Evolutionary conservation across 2,113 vertebrate genomes (phyloP).

Genomic region (Aspiorhynchus laticeps): DNA sequence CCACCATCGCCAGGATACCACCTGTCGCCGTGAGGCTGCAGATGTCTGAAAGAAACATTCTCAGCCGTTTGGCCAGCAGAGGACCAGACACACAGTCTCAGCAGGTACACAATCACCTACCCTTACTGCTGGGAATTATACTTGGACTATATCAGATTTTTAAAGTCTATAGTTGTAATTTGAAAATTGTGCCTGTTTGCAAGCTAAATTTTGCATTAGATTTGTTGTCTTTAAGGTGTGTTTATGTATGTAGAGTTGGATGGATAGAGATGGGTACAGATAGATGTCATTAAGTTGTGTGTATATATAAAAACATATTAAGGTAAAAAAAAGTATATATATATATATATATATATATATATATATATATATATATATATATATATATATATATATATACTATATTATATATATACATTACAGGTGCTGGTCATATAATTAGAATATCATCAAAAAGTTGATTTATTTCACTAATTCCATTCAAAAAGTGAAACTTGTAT

Average conservation of each 20-base stretch:
- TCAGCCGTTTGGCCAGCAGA: conserved; percentile 93
- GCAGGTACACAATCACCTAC: conserved; percentile 74
- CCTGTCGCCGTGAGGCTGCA: conserved; percentile 93
- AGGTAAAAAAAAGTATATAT: too few relatives aligned
- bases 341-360: too few relatives aligned
- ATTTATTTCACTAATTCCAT: too few relatives aligned
- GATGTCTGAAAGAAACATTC: conserved; percentile 97
- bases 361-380: too few relatives aligned
- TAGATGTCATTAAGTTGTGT: neutral
- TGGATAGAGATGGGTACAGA: too few relatives aligned
- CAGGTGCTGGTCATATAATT: too few relatives aligned
- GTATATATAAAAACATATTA: too few relatives aligned
- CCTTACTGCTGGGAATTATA: neutral
- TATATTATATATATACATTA: too few relatives aligned
- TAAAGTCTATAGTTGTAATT: neutral
- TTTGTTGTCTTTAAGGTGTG: neutral
- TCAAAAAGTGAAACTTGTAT: too few relatives aligned
- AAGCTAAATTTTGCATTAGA: neutral
- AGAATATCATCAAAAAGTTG: too few relatives aligned
- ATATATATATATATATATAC: too few relatives aligned
- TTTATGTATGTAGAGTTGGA: neutral
- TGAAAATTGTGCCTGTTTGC: neutral
- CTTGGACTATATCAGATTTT: neutral
- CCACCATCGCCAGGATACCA: conserved; percentile 94
- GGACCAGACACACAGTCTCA: conserved; percentile 88